These are phyloP conservation scores for Odontocerum albicorne DNA, from an alignment of 2,888 invertebrate genomes.

Conservation along the genomic window DNA sequence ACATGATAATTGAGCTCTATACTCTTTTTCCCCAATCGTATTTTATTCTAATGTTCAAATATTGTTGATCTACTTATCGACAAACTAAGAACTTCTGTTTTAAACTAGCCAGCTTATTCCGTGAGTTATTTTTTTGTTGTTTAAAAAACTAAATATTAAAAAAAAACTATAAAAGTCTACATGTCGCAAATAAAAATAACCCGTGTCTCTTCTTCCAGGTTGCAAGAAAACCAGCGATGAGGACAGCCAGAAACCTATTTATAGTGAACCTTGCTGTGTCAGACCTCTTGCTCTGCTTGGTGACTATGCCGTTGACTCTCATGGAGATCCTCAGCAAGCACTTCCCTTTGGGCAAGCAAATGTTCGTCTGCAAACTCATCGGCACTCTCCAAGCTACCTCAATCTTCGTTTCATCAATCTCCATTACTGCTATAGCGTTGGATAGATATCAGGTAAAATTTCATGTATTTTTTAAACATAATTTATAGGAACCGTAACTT, in stretches of 20 bases:
- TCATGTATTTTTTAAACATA: neutral
- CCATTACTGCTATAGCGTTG: slow-evolving; percentile 88
- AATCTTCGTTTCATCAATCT: slow-evolving; percentile 91
- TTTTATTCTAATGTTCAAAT: no score
- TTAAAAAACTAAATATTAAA: no score
- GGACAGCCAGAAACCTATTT: slow-evolving; percentile 91
- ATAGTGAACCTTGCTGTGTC: slow-evolving; percentile 87
- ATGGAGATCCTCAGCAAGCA: slow-evolving; percentile 83
- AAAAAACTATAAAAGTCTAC: no score
- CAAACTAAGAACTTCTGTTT: no score
- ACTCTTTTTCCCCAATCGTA: no score
- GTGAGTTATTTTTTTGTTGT: no score
- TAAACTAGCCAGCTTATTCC: no score
- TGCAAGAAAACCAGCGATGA: slow-evolving; percentile 83
- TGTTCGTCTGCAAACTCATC: slow-evolving; percentile 79
- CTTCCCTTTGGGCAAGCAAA: slow-evolving; percentile 84
- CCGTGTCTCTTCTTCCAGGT: no score
- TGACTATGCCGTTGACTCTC: slow-evolving; percentile 88
- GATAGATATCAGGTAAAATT: slow-evolving; percentile 74
- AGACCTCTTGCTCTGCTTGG: slow-evolving; percentile 82
- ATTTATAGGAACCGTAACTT: no score
- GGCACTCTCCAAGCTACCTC: slow-evolving; percentile 87
- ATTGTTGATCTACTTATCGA: no score
- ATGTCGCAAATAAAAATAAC: no score
- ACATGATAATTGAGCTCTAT: no score